phyloP scores from a whole-genome alignment of 2,888 invertebrate species.

The Cataglyphis albicans region DNA sequence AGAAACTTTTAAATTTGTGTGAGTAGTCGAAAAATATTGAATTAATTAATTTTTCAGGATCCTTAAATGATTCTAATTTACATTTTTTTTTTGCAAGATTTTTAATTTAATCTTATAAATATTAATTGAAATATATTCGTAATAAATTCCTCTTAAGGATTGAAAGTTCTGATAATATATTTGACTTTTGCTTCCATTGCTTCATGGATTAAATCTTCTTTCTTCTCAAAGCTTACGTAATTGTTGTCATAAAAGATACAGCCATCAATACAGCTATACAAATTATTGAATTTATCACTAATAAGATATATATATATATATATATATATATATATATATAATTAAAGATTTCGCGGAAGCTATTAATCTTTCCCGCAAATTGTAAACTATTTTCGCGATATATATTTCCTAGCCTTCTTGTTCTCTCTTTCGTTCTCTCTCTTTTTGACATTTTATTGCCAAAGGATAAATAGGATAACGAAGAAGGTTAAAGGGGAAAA shows the following conservation, averaged over 20 bases:
- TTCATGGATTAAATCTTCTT: not conserved
- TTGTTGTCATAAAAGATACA: not conserved
- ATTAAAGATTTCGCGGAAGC: slow-evolving; percentile 4
- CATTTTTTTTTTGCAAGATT: no score
- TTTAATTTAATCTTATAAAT: no score
- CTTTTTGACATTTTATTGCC: not conserved
- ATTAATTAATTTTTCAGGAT: no score
- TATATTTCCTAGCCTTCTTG: not conserved
- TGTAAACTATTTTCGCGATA: slow-evolving; percentile 1
- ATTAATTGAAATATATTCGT: not conserved
- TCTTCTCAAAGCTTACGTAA: slow-evolving; percentile 9
- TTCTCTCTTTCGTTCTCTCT: not conserved
- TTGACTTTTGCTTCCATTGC: not conserved
- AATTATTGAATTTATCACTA: not conserved
- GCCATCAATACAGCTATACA: not conserved
- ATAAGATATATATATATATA: no score
- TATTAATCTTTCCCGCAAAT: not conserved
- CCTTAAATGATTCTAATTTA: no score
- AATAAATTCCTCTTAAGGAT: not conserved
- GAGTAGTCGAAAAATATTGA: no score
- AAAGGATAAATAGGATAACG: not conserved
- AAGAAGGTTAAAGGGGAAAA: not conserved
- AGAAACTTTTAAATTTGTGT: no score
- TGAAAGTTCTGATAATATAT: not conserved
- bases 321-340: no score